Conservation (phyloP, 2,888 invertebrate genomes). For the Biston betularia region DNA sequence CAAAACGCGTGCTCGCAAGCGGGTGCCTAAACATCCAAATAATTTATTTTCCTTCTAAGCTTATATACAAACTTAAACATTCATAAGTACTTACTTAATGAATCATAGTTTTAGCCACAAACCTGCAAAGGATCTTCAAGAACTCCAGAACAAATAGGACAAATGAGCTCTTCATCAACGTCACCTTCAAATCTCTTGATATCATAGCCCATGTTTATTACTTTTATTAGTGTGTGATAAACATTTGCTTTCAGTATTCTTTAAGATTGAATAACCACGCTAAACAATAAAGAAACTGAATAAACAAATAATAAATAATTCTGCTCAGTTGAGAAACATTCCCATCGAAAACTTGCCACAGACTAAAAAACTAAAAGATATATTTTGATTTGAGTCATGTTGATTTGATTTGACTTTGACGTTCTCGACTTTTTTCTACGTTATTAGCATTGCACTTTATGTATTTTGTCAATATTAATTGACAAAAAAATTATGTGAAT, state of each 20-base stretch:
- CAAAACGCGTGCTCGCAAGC: conserved; percentile 99
- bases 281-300: conserved; percentile 54
- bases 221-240: conserved; percentile 54
- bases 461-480: no score
- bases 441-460: no score
- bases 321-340: no score
- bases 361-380: no score
- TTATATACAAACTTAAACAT: not conserved
- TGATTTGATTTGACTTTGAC: no score
- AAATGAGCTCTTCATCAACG: conserved; percentile 98
- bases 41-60: not conserved
- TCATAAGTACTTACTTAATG: not conserved
- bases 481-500: no score
- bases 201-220: conserved; percentile 95
- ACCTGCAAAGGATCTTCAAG: conserved; percentile 98
- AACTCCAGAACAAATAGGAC: conserved; percentile 98
- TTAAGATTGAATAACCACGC: conserved; percentile 40
- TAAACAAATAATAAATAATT: conserved; percentile 55
- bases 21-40: conserved; percentile 89
- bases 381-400: no score
- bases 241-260: conserved; percentile 56
- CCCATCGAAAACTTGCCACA: no score
- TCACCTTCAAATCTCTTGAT: conserved; percentile 97
- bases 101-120: conserved; percentile 47
- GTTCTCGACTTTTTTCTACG: no score